phyloP scores from a whole-genome alignment of 2,888 invertebrate species.

The Perizoma flavofasciatum region DNA sequence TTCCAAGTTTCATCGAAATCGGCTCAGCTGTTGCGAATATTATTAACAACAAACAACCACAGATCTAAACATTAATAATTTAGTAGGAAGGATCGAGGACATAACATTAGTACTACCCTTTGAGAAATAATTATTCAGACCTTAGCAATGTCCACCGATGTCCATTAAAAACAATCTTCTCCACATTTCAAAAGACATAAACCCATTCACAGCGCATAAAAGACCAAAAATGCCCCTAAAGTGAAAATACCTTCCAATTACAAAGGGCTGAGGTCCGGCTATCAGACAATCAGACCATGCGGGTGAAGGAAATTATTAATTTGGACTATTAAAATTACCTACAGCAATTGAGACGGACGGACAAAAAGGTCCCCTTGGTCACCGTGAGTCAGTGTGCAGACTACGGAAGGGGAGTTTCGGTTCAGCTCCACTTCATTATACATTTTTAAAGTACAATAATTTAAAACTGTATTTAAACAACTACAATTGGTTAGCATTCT shows the following conservation, averaged over 20 bases:
- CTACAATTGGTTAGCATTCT: no score
- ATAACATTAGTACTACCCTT: no score
- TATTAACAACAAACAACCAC: no score
- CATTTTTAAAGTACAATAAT: no score
- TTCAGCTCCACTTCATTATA: no score
- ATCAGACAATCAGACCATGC: constrained; percentile 52
- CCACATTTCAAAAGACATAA: constrained; percentile 27
- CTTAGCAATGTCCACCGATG: neutral
- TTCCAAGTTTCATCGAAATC: no score
- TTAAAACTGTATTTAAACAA: no score
- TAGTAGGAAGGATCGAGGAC: no score
- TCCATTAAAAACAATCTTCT: constrained; percentile 27
- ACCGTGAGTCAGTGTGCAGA: constrained; percentile 24
- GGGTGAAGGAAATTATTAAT: constrained; percentile 72
- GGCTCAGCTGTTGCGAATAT: no score
- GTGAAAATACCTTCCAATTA: constrained; percentile 63
- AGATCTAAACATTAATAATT: no score
- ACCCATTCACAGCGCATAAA: constrained; percentile 23
- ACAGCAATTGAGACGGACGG: constrained; percentile 59
- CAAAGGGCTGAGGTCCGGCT: constrained; percentile 56
- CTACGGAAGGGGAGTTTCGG: constrained; percentile 5
- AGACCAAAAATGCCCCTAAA: constrained; percentile 50
- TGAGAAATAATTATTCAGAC: no score
- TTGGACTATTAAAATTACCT: constrained; percentile 71
- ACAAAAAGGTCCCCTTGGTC: constrained; percentile 61